Base-by-base conservation (phyloP, 2,797 vertebrate species). In the Lutjanus campechanus region DNA sequence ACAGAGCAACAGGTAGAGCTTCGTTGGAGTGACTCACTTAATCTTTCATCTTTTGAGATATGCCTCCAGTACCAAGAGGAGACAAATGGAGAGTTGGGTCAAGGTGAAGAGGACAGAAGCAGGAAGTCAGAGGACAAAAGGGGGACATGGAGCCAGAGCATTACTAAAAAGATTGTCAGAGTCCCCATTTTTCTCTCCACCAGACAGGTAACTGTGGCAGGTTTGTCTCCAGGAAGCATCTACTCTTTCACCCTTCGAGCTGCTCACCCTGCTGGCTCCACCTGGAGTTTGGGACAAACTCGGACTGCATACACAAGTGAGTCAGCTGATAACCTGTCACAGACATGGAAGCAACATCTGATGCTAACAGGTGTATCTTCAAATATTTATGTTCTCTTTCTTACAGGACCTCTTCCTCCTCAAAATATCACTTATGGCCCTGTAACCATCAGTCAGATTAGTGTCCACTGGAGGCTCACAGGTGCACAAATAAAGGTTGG, bases 171-270 rank as follows among this genome's bases (percentile, higher is more conserved):
- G 78, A 75, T 73, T 6, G 85, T 83, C 12, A 85, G 70, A 54
- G 86, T 93, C 20, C 90, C 88, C 7, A 84, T 94, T 64, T 84
- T 73, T 22, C 74, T 85, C 2, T 86, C 84, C 4, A 89, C 90
- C 49, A 85, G 87, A 76, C 88, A 82, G 12, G 91, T 91, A 72
- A 89, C 84, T 55, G 91, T 97, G 82, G 66, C 81, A n/a, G 93
- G 90, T 6, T 90, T 98, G 76, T 95, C 86, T 86, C 95, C 97
- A 66, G 97, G 96, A n/a, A 91, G 93, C 67, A 10, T 71, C 53
- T 98, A 97, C 72, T 93, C 84, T 16, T 96, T 97, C 89, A 93
- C 95, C 74, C 82, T 98, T 50, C 92, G 83, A 79, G 95, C 95
- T 46, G 93, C 82, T 82, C 96, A 93, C 70, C 73, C 86, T 74